Evolutionary conservation across 2,888 invertebrate genomes (phyloP).

Genomic region (Sabatieria punctata): DNA sequence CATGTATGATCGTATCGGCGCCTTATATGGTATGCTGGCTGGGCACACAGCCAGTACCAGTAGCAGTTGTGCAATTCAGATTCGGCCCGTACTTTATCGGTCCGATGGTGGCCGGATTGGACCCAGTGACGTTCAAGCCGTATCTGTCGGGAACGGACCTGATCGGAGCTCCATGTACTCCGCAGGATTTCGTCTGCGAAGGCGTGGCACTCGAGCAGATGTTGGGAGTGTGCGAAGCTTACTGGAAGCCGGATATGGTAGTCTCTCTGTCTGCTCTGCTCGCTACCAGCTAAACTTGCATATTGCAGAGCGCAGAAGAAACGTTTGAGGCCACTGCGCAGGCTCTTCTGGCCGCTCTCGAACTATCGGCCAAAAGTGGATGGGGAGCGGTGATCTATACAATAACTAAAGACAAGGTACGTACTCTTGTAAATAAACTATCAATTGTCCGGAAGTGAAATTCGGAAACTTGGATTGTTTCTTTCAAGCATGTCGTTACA

Average conservation of each 20-base stretch:
- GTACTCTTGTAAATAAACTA: background rate
- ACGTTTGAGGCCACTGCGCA: constrained; percentile 91
- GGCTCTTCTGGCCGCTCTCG: constrained; percentile 78
- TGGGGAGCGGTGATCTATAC: constrained; percentile 86
- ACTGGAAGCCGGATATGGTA: constrained; percentile 71
- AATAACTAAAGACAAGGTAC: constrained; percentile 17
- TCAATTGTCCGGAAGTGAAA: too few species aligned
- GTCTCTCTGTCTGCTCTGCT: background rate
- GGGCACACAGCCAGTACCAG: too few species aligned
- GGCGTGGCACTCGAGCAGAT: constrained; percentile 57
- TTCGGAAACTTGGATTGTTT: too few species aligned
- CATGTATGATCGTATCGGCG: too few species aligned
- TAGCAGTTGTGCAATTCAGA: constrained; percentile 38
- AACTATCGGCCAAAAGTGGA: constrained; percentile 90
- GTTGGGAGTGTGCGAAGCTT: constrained; percentile 73
- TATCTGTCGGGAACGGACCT: constrained; percentile 64
- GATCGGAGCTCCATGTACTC: constrained; percentile 72
- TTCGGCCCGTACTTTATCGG: constrained; percentile 97
- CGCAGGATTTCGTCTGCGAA: constrained; percentile 94
- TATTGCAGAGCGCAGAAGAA: constrained; percentile 54
- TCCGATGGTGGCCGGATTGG: constrained; percentile 82
- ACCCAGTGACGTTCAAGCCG: constrained; percentile 43
- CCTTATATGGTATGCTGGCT: too few species aligned
- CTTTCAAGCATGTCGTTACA: too few species aligned
- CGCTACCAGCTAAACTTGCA: background rate